Percentiles rank a stretch among this genome's conserved stretches.
Evolutionary conservation across 2,888 invertebrate genomes (phyloP).

Genomic region (Macrosiphum euphorbiae): DNA sequence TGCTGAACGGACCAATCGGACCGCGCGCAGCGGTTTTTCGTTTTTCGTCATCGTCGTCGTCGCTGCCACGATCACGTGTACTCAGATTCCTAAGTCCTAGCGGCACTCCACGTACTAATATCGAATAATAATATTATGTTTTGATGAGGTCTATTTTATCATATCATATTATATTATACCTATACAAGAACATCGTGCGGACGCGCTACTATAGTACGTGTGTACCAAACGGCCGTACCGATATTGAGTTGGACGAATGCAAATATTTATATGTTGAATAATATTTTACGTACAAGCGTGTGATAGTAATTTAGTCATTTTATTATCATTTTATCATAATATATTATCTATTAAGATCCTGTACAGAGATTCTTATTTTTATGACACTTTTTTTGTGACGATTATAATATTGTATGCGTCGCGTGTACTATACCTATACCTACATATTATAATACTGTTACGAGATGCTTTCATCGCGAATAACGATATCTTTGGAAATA

Average conservation of each 20-base stretch:
- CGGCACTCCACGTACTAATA: background rate
- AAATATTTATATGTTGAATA: background rate
- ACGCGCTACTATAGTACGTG: background rate
- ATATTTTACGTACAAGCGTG: background rate
- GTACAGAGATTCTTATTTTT: constrained; percentile 29
- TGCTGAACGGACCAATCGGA: constrained; percentile 73
- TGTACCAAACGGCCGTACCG: background rate
- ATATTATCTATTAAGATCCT: background rate
- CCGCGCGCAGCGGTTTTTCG: background rate
- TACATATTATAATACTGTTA: background rate
- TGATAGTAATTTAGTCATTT: constrained; percentile 47
- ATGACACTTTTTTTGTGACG: background rate
- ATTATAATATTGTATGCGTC: background rate
- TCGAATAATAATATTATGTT: background rate
- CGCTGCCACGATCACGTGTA: background rate
- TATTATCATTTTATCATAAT: background rate
- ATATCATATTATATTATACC: background rate
- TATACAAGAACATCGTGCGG: background rate
- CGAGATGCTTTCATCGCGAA: background rate
- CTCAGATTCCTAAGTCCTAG: constrained; percentile 6
- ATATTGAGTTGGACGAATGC: background rate
- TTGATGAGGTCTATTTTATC: background rate
- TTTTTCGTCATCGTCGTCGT: background rate
- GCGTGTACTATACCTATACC: background rate
- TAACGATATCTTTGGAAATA: background rate